Conservation (phyloP, 2,888 invertebrate species). For the Drosophila yooni region DNA sequence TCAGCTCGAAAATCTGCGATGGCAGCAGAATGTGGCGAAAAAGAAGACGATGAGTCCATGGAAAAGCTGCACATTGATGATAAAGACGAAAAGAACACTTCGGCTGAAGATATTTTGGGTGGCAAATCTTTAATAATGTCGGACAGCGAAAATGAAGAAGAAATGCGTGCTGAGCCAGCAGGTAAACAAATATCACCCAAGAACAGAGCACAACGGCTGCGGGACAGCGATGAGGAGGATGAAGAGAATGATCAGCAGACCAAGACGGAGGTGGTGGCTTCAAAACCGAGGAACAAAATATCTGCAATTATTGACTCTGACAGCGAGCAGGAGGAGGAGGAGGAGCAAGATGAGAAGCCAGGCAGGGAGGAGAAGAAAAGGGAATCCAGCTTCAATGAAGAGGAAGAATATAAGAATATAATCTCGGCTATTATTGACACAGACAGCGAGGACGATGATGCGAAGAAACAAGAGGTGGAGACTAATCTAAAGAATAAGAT, state of each 20-base stretch:
- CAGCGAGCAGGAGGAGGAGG: constrained; percentile 22
- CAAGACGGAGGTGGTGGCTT: neutral
- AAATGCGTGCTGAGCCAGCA: constrained; percentile 18
- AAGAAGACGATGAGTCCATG: constrained; percentile 57
- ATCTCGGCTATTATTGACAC: constrained; percentile 58
- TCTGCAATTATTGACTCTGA: constrained; percentile 42
- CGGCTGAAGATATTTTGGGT: constrained; percentile 79
- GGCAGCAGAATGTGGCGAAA: constrained; percentile 61
- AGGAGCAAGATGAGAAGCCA: neutral
- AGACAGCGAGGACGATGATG: constrained; percentile 66
- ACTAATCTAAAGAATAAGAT: constrained; percentile 20
- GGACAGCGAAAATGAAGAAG: constrained; percentile 73
- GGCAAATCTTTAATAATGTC: constrained; percentile 78
- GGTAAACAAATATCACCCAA: constrained; percentile 30
- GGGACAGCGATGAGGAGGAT: constrained; percentile 56
- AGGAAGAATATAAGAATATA: constrained; percentile 37
- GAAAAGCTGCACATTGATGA: constrained; percentile 61
- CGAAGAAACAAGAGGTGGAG: neutral
- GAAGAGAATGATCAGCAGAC: neutral
- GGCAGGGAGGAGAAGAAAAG: neutral
- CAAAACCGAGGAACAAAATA: constrained; percentile 30
- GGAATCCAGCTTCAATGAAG: neutral
- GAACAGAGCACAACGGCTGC: constrained; percentile 26
- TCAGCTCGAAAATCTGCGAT: constrained; percentile 57
- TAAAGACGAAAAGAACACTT: constrained; percentile 69